These are phyloP conservation scores for Cosmia pyralina DNA, from an alignment of 2,888 invertebrate genomes.

Conservation along the genomic window DNA sequence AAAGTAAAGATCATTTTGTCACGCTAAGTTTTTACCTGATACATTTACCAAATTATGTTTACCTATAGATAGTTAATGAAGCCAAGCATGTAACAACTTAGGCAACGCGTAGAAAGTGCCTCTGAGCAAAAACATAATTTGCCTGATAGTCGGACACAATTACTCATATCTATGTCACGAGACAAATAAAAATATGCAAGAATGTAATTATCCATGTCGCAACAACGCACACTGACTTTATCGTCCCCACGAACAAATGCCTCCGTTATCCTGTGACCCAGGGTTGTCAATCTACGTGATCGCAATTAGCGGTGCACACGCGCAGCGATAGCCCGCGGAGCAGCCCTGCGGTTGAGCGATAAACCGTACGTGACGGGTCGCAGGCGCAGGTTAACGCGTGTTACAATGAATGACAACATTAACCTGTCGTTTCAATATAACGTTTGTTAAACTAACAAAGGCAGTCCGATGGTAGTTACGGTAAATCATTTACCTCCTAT, in stretches of 20 bases:
- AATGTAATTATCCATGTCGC: conserved; percentile 51
- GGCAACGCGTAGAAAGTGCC: conserved; percentile 39
- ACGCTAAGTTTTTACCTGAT: no score
- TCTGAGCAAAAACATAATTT: conserved; percentile 28
- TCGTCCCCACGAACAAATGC: conserved; percentile 66
- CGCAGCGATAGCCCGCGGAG: conserved; percentile 65
- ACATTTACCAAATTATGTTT: no score
- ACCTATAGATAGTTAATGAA: no score
- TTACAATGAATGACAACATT: conserved; percentile 59
- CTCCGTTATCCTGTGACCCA: conserved; percentile 75
- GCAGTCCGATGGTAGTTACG: conserved; percentile 25
- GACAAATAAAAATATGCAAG: conserved; percentile 48
- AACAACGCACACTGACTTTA: conserved; percentile 41
- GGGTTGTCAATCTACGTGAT: conserved; percentile 73
- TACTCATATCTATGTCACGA: conserved; percentile 57
- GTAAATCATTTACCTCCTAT: conserved; percentile 43
- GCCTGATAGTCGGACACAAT: conserved; percentile 25
- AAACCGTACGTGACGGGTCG: conserved; percentile 72
- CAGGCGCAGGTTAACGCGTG: conserved; percentile 59
- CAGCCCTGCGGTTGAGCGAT: conserved; percentile 69
- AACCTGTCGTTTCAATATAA: conserved; percentile 57
- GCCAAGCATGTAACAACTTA: not conserved
- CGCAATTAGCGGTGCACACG: conserved; percentile 78
- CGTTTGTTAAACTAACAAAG: conserved; percentile 50
- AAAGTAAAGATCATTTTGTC: not conserved